Conservation (phyloP, 2,113 vertebrate genomes). For the Oenanthe melanoleuca region DNA sequence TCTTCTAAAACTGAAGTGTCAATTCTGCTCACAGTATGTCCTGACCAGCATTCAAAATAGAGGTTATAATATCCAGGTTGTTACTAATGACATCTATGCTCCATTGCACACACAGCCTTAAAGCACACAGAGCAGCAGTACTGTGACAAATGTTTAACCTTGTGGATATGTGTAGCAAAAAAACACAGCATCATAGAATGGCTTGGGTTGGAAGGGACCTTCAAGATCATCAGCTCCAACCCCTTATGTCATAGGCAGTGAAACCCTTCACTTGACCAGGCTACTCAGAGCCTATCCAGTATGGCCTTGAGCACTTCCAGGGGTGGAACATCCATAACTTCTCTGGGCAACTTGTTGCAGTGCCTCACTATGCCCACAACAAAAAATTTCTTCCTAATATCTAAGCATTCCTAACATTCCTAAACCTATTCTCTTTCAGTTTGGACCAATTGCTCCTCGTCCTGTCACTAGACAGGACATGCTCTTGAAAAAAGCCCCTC, state of each 20-base stretch:
- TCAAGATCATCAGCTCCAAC: background rate
- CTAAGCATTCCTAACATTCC: too few species aligned
- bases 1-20: background rate
- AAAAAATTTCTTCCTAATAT: background rate
- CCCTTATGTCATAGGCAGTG: background rate
- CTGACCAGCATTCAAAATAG: background rate
- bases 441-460: background rate
- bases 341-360: background rate
- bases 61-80: background rate
- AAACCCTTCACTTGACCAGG: background rate
- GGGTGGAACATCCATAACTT: background rate
- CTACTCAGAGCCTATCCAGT: background rate
- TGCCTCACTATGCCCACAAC: background rate
- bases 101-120: background rate
- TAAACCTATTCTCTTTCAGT: background rate
- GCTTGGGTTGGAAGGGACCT: background rate
- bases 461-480: background rate
- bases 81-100: background rate
- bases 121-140: background rate
- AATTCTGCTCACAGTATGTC: background rate
- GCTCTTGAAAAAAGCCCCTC: background rate
- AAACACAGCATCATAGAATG: background rate
- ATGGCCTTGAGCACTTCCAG: background rate
- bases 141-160: background rate
- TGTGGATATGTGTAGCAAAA: background rate